Evolutionary conservation across 2,797 vertebrate genomes (phyloP).

Genomic region (Melanotaenia maccullochi): DNA sequence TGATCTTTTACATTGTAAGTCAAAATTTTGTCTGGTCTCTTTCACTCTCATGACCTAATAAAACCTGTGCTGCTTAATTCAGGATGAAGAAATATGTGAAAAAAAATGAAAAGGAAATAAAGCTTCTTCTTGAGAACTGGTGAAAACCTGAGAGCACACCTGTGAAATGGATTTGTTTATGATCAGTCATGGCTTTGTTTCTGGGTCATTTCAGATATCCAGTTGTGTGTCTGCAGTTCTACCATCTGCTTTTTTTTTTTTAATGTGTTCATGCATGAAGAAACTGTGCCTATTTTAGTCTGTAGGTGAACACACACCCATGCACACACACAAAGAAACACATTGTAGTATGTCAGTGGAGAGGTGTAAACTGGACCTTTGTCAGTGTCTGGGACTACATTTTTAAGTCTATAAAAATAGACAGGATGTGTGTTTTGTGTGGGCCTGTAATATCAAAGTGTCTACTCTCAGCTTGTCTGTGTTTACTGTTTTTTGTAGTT

Average conservation of each 20-base stretch:
- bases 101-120: neutral
- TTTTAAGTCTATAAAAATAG: constrained; percentile 24
- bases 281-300: constrained; percentile 23
- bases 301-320: constrained; percentile 27
- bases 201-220: constrained; percentile 40
- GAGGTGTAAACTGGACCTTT: constrained; percentile 39
- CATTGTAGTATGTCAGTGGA: constrained; percentile 23
- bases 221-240: constrained; percentile 42
- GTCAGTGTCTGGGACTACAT: constrained; percentile 36
- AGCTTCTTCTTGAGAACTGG: neutral
- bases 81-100: neutral
- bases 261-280: constrained; percentile 38
- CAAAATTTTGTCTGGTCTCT: neutral
- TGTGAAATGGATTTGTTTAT: constrained; percentile 34
- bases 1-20: neutral
- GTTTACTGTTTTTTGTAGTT: neutral
- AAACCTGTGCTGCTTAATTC: neutral
- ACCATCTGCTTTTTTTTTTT: constrained; percentile 47
- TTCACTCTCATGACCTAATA: neutral
- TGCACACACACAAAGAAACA: constrained; percentile 9
- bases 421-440: constrained; percentile 23
- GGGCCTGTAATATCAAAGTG: constrained; percentile 5
- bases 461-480: neutral
- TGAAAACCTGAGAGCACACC: neutral
- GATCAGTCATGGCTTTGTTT: constrained; percentile 45